Base-by-base conservation (phyloP, 2,113 vertebrate species). In the Tupaia tana region DNA sequence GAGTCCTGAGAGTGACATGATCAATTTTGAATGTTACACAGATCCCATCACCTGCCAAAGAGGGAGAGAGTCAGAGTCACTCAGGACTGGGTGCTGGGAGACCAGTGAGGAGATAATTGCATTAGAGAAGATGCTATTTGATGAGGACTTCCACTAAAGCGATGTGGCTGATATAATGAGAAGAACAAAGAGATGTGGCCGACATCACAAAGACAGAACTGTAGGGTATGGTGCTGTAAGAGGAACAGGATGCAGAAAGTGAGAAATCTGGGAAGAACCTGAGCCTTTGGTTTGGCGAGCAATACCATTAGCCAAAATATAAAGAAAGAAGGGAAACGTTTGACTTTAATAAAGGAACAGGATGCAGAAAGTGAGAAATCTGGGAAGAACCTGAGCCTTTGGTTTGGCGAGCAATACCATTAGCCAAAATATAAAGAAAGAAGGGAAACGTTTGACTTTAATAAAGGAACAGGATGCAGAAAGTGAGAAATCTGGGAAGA, bases 11-110 rank as follows among this genome's bases (percentile, higher is more conserved):
- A 71, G 43, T 5, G 6, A 79, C 27, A 15, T 11, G 7, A 56
- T 69, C 54, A 3, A 6, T 73, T 87, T n/a, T 77, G 81, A 93
- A 54, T 86, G 31, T 56, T 91, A 92, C 83, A 61, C 95, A 94
- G 22, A 69, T 9, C n/a, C 12, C 18, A 86, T 19, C 54, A 77
- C 64, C 9, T 85, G 52, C 29, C 52, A 80, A 20, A 83, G 8
- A 90, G 25, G 12, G 13, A 74, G 29, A 19, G 27, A 69, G n/a
- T 73, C 63, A 64, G 31, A 74, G 58, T 11, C 66, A 16, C 56
- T 11, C 27, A 24, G 27, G 54, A 18, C 34, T 58, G 74, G 52
- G n/a, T 89, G 67, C 71, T 84, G 29, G 79, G 84, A 93, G 56
- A 43, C 20, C 89, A 89, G 83, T 83, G 24, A 70, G 77, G 59